Base-by-base conservation (phyloP, 1,140 invertebrate species). In the Rhopalosiphum padi region DNA sequence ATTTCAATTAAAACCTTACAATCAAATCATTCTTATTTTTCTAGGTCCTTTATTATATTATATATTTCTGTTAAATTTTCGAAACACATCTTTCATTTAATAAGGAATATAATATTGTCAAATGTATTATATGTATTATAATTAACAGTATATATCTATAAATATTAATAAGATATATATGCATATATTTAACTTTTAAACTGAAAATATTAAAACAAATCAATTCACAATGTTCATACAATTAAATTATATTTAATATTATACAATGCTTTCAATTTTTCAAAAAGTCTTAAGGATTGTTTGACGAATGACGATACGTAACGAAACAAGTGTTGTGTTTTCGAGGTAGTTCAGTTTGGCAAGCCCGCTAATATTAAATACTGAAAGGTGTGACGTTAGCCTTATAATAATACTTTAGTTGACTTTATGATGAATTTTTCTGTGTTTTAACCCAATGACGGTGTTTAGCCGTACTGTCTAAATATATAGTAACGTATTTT, bases 401-500 rank as follows among this genome's bases (percentile, higher is more conserved):
- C 60, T 77, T 15, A 77, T 77, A 77, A n/a, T 77, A 77, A 77
- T 77, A 77, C 60, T n/a, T 77, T n/a, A 5, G 60, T n/a, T n/a
- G 60, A 77, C 30, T 77, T n/a, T 77, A 77, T 77, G 60, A 77
- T 77, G 60, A n/a, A n/a, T 77, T 77, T 77, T 77, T 77, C 60
- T 77, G 15, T n/a, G 60, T 77, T 18, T 77, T n/a, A n/a, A 77
- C 60, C n/a, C 30, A n/a, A 77, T 77, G 60, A 18, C 60, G 15
- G 15, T 68, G 60, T 77, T 77, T n/a, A 77, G 60, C 18, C 30
- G 30, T 21, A n/a, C 60, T 15, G 5, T 77, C 30, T 77, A 77
- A 77, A 77, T 77, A 77, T 77, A 77, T 22, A 77, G n/a, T 77
- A 77, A 77, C 30, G n/a, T n/a, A 77, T 77, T 77, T 77, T n/a